A percentile compares a stretch with the other conserved stretches of the same genome.
These are phyloP conservation scores for Tupaia tana DNA, from an alignment of 2,113 vertebrate species.

Conservation along the genomic window DNA sequence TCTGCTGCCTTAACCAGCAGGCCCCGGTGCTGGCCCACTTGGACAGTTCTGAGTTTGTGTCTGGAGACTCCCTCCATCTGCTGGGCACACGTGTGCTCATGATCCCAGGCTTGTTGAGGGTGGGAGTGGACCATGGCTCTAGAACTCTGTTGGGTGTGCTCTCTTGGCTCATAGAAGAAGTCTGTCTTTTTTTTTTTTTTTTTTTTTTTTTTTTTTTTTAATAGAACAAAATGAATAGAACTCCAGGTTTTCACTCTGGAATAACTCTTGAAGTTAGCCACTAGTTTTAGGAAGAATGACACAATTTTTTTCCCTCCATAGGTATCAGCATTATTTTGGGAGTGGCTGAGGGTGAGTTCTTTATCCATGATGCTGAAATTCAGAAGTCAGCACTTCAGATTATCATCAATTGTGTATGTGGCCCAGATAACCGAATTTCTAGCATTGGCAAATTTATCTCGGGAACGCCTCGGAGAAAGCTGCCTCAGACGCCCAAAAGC, in stretches of 20 bases:
- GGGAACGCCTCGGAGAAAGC: constrained; percentile 94
- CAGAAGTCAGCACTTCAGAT: constrained; percentile 99
- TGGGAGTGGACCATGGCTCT: too few relatives aligned
- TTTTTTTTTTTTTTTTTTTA: neutral
- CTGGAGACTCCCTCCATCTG: too few relatives aligned
- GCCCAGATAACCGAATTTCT: constrained; percentile 96
- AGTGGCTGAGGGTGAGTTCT: constrained; percentile 98
- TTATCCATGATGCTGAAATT: constrained; percentile 98
- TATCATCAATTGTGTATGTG: constrained; percentile 98
- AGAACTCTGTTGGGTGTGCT: too few relatives aligned
- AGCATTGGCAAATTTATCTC: constrained; percentile 98
- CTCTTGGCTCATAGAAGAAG: too few relatives aligned
- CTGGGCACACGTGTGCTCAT: too few relatives aligned
- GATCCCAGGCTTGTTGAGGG: too few relatives aligned
- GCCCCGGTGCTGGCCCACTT: too few relatives aligned
- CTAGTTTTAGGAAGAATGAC: constrained; percentile 33
- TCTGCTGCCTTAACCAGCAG: too few relatives aligned
- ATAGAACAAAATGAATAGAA: constrained; percentile 42
- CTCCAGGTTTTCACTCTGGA: constrained; percentile 13
- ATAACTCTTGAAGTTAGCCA: neutral
- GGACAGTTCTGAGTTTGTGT: too few relatives aligned
- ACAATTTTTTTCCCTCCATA: constrained; percentile 73
- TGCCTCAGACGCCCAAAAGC: constrained; percentile 93
- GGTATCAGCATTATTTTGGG: constrained; percentile 98
- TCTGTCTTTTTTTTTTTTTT: neutral